These are phyloP conservation scores for Colinus virginianus DNA, from an alignment of 2,113 vertebrate genomes.

Conservation along the genomic window DNA sequence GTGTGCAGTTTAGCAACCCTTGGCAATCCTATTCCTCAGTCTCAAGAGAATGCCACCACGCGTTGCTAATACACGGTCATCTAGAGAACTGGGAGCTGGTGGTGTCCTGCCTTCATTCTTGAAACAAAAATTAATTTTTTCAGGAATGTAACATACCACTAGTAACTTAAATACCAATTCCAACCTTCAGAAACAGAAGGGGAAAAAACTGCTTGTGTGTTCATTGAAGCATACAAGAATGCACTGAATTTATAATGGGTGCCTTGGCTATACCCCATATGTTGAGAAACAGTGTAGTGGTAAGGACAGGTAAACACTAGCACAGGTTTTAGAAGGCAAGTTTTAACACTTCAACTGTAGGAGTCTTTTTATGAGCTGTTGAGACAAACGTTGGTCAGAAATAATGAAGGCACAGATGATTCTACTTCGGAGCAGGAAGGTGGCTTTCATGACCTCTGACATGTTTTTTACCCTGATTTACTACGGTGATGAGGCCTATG, in stretches of 20 bases:
- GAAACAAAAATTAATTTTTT: not conserved
- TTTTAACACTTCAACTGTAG: not conserved
- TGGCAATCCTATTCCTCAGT: not conserved
- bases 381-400: not conserved
- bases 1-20: not conserved
- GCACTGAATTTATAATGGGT: not conserved
- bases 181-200: not conserved
- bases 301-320: not conserved
- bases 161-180: not conserved
- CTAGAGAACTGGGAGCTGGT: not conserved
- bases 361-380: not conserved
- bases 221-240: not conserved
- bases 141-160: not conserved
- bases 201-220: not conserved
- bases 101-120: not conserved
- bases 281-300: not conserved
- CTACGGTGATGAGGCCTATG: not conserved
- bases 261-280: not conserved
- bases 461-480: not conserved
- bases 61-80: not conserved
- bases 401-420: not conserved
- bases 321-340: not conserved
- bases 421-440: not conserved
- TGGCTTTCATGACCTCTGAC: not conserved
- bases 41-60: not conserved